Conservation (phyloP, 2,888 invertebrate species). For the Pediacus dermestoides region DNA sequence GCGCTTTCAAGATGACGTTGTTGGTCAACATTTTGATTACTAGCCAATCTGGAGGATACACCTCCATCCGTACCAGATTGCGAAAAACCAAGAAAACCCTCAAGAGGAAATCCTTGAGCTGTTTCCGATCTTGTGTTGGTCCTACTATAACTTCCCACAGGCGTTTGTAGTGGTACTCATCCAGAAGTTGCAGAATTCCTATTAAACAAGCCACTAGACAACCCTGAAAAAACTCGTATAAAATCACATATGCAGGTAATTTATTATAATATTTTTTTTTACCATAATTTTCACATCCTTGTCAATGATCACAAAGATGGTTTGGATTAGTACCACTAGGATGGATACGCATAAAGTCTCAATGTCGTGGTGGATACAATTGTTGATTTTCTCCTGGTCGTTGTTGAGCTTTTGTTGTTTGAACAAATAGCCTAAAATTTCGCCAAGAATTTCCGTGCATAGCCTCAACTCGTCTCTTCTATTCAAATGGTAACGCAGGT, state of each 20-base stretch:
- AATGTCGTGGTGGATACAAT: conserved; percentile 71
- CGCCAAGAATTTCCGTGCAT: conserved; percentile 83
- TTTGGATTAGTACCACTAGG: conserved; percentile 80
- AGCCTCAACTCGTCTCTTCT: conserved; percentile 77
- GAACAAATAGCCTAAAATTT: conserved; percentile 68
- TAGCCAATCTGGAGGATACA: conserved; percentile 88
- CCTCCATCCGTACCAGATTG: conserved; percentile 74
- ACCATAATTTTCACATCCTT: conserved; percentile 60
- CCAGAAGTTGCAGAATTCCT: conserved; percentile 79
- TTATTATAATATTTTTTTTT: conserved; percentile 33
- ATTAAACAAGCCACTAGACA: conserved; percentile 83
- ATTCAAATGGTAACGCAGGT: conserved; percentile 77
- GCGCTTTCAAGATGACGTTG: conserved; percentile 76
- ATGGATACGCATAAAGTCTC: conserved; percentile 78
- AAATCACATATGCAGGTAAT: no score
- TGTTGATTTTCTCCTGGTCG: conserved; percentile 57
- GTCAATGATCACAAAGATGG: conserved; percentile 77
- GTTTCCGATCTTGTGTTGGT: conserved; percentile 67
- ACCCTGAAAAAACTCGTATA: conserved; percentile 62
- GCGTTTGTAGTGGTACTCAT: conserved; percentile 82
- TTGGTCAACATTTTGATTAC: conserved; percentile 86
- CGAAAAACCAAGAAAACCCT: conserved; percentile 76
- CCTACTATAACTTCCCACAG: conserved; percentile 79
- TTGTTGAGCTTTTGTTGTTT: conserved; percentile 52
- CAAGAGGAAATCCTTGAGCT: conserved; percentile 81